Evolutionary conservation across 2,888 invertebrate species (phyloP), one percentile per base, ranked within the genome.

Genomic region (Parelbella ahira): DNA sequence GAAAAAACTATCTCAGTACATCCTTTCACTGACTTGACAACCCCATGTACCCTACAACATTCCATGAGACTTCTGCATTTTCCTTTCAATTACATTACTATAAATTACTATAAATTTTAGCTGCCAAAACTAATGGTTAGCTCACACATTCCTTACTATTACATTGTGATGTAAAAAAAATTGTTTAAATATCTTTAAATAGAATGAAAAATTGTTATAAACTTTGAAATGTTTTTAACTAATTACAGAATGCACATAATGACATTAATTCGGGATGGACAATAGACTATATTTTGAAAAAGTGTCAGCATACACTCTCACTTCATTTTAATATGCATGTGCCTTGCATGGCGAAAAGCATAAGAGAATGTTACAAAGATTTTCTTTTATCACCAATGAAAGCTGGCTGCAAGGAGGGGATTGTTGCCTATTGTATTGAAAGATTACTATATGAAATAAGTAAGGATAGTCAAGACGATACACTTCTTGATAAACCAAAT

Each of bases 191-290:
- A n/a, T n/a, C n/a, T n/a, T n/a, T n/a, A n/a, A n/a, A n/a, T n/a
- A n/a, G n/a, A n/a, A n/a, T n/a, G n/a, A n/a, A n/a, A n/a, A n/a
- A n/a, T n/a, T n/a, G n/a, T n/a, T n/a, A n/a, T n/a, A n/a, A n/a
- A n/a, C n/a, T n/a, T n/a, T n/a, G n/a, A n/a, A n/a, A n/a, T n/a
- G n/a, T n/a, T n/a, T n/a, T n/a, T n/a, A n/a, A n/a, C n/a, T n/a
- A 13, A 37, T 84, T 83, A 29, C 76, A 88, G 86, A 87, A 88
- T 77, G 76, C 75, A 1, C 82, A 86, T 58, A 71, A 78, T 21
- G 76, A 86, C 51, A 56, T 58, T 18, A 61, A 62, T 44, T 57
- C 63, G 5, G 70, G 62, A 23, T 64, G 72, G 46, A 53, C 72
- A 24, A 54, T 69, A 8, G 41, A 56, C 9, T 54, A 68, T n/a